Evolutionary conservation across 2,797 vertebrate species (phyloP).

Genomic region (Mycteria americana): DNA sequence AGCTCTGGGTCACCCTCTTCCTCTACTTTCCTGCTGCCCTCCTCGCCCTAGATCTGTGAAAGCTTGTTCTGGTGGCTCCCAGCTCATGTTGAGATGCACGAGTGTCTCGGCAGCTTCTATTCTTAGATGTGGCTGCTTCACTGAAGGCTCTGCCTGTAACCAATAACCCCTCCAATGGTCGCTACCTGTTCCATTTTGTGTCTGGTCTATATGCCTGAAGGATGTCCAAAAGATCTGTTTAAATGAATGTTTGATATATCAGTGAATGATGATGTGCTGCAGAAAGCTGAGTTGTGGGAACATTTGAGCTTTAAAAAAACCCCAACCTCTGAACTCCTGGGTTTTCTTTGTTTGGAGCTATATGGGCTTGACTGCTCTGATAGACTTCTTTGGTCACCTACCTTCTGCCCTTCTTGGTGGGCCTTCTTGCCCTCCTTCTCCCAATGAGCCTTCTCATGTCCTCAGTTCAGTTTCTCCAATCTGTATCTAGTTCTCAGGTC

Average conservation of each 20-base stretch:
- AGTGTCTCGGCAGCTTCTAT: not conserved
- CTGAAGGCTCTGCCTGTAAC: not conserved
- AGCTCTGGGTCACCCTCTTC: not conserved
- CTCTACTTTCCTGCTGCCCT: not conserved
- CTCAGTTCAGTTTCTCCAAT: not conserved
- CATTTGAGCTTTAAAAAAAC: not conserved
- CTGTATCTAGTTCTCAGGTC: not conserved
- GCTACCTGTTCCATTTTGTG: not conserved
- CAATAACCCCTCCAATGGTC: not conserved
- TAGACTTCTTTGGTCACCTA: not conserved
- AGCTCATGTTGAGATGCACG: fast-evolving
- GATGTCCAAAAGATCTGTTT: not conserved
- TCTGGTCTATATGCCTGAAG: not conserved
- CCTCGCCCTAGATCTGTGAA: not conserved
- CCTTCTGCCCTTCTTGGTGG: not conserved
- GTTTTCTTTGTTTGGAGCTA: not conserved
- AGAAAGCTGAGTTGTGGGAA: not conserved
- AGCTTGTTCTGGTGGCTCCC: not conserved
- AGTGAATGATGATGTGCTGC: not conserved
- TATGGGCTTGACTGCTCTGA: not conserved
- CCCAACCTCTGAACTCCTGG: not conserved
- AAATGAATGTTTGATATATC: not conserved
- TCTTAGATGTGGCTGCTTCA: not conserved
- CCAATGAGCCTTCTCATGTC: not conserved
- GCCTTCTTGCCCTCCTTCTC: not conserved